Base-by-base conservation (phyloP, 2,797 vertebrate genomes). In the Malacoctenus gilli region DNA sequence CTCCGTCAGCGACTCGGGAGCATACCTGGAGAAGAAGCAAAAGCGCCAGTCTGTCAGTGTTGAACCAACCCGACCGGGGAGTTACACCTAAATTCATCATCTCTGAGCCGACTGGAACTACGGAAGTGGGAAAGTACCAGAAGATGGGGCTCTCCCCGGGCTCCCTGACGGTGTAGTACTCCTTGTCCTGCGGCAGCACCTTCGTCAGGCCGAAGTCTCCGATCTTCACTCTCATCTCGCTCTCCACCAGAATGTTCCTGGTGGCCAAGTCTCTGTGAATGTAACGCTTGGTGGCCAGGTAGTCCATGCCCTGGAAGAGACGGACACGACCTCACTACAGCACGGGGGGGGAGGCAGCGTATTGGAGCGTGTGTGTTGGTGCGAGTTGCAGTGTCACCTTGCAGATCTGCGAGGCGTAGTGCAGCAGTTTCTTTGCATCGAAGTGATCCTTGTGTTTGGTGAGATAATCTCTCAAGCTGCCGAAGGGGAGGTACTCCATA, bases 101-200 rank as follows among this genome's bases (percentile, higher is more conserved):
- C n/a, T n/a, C n/a, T n/a, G n/a, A n/a, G n/a, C n/a, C n/a, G n/a
- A n/a, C n/a, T n/a, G n/a, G n/a, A n/a, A n/a, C n/a, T n/a, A n/a
- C n/a, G n/a, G n/a, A n/a, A n/a, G n/a, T n/a, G n/a, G n/a, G n/a
- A n/a, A n/a, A n/a, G n/a, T 84, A 99, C 97, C 97, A 99, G 85
- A 99, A 99, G 86, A 99, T 99, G 63, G 97, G 97, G 76, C 97
- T 99, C 80, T 98, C 97, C 16, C 96, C 97, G 3, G 97, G 97
- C 73, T 99, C 94, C 60, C 92, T 94, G 18, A 99, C 96, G 15
- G 96, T 99, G 89, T 99, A 99, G 82, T 99, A 99, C 55, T 99
- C 97, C 70, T 98, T 98, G 83, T 95, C 97, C 88, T 98, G 96
- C 1, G 97, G 97, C 67, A 99, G 90, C 19, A 98, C 93, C 86